Evolutionary conservation across 2,113 vertebrate genomes (phyloP), one percentile per base, ranked within the genome.

Genomic region (Melozone crissalis): DNA sequence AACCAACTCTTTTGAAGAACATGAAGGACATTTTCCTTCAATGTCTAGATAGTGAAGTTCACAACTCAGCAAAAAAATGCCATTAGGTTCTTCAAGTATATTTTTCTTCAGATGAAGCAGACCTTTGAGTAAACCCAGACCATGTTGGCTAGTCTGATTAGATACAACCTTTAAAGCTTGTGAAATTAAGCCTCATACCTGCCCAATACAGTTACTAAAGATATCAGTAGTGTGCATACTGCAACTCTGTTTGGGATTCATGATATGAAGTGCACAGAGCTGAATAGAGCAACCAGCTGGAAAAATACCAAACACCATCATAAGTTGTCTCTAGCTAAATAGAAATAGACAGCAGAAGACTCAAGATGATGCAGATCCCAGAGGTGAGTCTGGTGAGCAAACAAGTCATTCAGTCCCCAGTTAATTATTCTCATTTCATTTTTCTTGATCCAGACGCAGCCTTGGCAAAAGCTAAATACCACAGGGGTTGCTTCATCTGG

Each of bases 391-490:
- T 84, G 58, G 22, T 82, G 37, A 87, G 41, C 28, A 55, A 84
- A 51, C 13, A 83, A 91, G 35, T 77, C 15, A 7, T 66, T 91
- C 51, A 31, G 12, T 37, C 30, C 33, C 17, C 35, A 16, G 13
- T 66, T 81, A 81, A 77, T 90, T 77, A 88, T 75, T 71, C 51
- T 86, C 20, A 23, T 90, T 90, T 89, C 66, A 61, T 68, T 94
- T 77, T 19, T 82, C 21, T 26, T 73, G 19, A 80, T 83, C 63
- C 68, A 85, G 63, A 62, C 66, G 69, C 30, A 77, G 51, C 39
- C 44, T 93, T 93, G 88, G 72, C 87, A 92, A 88, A 90, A 81
- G 68, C 44, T 91, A 78, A 94, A 92, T 92, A 90, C 59, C 79
- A 54, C 35, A 59, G 49, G 47, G 16, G 2, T 63, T 89, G 18